Evolutionary conservation across 2,888 invertebrate genomes (phyloP).

Genomic region (Eupsilia transversa): DNA sequence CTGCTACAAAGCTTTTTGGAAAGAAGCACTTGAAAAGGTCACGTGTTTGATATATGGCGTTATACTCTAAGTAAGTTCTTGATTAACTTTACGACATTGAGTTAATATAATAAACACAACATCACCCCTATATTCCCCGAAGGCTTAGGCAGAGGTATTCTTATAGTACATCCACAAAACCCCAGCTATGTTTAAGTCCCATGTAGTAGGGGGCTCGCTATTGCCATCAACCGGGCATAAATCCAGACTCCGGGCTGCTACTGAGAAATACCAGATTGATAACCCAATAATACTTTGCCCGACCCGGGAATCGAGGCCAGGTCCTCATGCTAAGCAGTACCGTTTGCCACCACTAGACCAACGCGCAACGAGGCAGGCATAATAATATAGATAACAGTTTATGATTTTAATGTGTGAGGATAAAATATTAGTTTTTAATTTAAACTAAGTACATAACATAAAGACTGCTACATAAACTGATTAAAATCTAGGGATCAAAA

Average conservation of each 20-base stretch:
- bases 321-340: too few species aligned
- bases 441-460: slow-evolving; percentile 8
- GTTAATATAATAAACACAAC: slow-evolving; percentile 15
- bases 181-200: too few species aligned
- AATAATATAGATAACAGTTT: slow-evolving; percentile 14
- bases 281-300: too few species aligned
- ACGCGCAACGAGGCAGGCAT: background rate
- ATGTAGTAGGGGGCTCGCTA: too few species aligned
- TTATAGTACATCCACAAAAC: too few species aligned
- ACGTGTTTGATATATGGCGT: slow-evolving; percentile 60
- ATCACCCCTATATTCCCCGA: too few species aligned
- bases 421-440: slow-evolving; percentile 14
- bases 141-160: too few species aligned
- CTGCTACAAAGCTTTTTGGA: slow-evolving; percentile 62
- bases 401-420: slow-evolving; percentile 14
- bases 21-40: slow-evolving; percentile 61
- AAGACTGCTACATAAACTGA: slow-evolving; percentile 1
- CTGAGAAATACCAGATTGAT: too few species aligned
- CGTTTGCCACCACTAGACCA: too few species aligned
- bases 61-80: slow-evolving; percentile 39
- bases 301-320: too few species aligned
- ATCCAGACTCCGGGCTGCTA: too few species aligned
- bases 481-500: slow-evolving; percentile 27
- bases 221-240: too few species aligned
- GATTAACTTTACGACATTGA: slow-evolving; percentile 44